Evolutionary conservation across 92 coral and sea anemone genomes (phyloP).

Genomic region (Paramuricea clavata): DNA sequence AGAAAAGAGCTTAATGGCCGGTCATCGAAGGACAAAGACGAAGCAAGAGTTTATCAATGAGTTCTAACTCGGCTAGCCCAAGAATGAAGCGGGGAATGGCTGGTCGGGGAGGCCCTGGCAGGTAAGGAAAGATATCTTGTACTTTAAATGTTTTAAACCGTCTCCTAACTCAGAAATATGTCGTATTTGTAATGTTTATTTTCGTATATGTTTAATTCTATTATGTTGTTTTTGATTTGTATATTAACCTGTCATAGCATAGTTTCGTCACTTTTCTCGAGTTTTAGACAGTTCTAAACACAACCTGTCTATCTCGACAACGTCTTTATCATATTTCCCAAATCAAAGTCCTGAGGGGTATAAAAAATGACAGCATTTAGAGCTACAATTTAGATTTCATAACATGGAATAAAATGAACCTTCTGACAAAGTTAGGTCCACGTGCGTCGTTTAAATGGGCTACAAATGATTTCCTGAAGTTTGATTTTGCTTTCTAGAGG

Average conservation of each 20-base stretch:
- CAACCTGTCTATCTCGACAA: background rate
- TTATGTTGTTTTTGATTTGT: background rate
- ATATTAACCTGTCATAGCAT: background rate
- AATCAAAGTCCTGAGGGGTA: background rate
- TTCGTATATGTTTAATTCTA: background rate
- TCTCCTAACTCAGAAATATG: background rate
- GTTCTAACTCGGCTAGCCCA: slow-evolving; percentile 45
- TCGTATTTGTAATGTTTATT: background rate
- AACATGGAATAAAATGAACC: background rate
- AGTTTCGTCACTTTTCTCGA: background rate
- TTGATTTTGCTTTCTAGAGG: background rate
- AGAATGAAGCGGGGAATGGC: slow-evolving; percentile 26
- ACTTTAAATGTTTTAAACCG: background rate
- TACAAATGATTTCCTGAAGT: background rate
- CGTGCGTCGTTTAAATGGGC: slow-evolving; percentile 2
- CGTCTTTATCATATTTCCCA: background rate
- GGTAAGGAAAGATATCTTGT: slow-evolving; percentile 1
- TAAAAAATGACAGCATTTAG: background rate
- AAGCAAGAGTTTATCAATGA: slow-evolving; percentile 7
- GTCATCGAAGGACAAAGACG: slow-evolving; percentile 4
- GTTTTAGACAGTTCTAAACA: background rate
- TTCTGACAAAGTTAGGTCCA: background rate
- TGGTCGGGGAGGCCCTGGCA: slow-evolving; percentile 26
- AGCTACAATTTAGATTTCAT: background rate
- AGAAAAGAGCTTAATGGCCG: slow-evolving; percentile 35